These are phyloP conservation scores for Gnathonemus echidnorhynchus DNA, from an alignment of 2,113 vertebrate genomes.

Conservation along the genomic window DNA sequence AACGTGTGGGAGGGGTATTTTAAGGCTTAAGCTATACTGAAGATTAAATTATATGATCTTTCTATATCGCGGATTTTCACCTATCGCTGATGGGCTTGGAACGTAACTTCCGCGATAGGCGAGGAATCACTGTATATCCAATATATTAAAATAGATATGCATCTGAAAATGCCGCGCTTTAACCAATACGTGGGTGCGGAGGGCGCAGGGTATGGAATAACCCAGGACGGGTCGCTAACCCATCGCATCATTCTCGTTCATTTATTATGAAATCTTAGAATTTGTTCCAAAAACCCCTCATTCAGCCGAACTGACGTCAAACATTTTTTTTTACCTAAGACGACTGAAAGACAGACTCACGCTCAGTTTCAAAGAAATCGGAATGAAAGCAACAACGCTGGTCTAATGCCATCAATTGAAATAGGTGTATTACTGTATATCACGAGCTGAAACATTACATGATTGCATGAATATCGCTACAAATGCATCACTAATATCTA, in stretches of 20 bases:
- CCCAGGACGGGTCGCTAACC: not conserved
- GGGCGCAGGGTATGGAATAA: no score
- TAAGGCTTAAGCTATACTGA: no score
- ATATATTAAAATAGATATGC: not conserved
- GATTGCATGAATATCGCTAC: not conserved
- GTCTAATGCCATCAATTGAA: not conserved
- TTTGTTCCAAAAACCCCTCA: not conserved
- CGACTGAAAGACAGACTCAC: not conserved
- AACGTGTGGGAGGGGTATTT: no score
- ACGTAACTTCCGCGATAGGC: no score
- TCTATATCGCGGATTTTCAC: no score
- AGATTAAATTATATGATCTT: no score
- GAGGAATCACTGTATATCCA: not conserved
- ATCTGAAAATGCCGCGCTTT: not conserved
- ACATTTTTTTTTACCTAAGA: not conserved
- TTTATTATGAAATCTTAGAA: not conserved
- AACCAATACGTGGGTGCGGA: not conserved
- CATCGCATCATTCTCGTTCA: not conserved
- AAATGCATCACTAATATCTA: not conserved
- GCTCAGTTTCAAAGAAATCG: not conserved
- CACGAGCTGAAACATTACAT: not conserved
- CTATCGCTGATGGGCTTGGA: no score
- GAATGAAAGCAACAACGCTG: not conserved
- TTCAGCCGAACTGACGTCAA: not conserved
- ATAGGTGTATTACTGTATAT: not conserved